A percentile compares a stretch with the other conserved stretches of the same genome.
These are phyloP conservation scores for Cartodere bifasciata DNA, from an alignment of 2,888 invertebrate genomes.

Conservation along the genomic window DNA sequence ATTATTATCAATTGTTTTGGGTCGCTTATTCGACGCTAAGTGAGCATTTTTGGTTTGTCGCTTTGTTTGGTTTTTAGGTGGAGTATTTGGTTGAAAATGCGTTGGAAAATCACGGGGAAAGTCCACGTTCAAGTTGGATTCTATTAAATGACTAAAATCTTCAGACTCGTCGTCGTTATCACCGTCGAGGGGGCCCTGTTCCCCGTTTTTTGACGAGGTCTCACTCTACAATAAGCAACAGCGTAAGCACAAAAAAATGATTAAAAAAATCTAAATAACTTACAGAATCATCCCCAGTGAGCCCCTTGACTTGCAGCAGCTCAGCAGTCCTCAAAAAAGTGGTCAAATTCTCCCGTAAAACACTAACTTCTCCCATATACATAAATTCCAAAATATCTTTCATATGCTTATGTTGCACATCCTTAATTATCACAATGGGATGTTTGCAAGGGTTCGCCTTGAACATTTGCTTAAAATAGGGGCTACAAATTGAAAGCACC, in stretches of 20 bases:
- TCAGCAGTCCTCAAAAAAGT: conserved; percentile 61
- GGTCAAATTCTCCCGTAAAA: conserved; percentile 53
- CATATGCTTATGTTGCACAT: conserved; percentile 54
- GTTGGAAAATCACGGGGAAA: conserved; percentile 13
- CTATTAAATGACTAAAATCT: conserved; percentile 27
- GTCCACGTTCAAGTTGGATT: conserved; percentile 25
- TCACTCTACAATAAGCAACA: conserved; percentile 26
- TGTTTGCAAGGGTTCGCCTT: conserved; percentile 60
- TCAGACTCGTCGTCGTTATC: conserved; percentile 28
- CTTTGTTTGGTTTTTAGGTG: conserved; percentile 11
- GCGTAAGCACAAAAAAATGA: no score
- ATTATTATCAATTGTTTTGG: no score
- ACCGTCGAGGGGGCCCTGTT: conserved; percentile 24
- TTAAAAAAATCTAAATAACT: conserved; percentile 14
- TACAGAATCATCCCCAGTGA: conserved; percentile 41
- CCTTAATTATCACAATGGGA: conserved; percentile 60
- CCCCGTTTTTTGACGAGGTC: conserved; percentile 29
- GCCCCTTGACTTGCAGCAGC: conserved; percentile 55
- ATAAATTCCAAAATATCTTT: conserved; percentile 59
- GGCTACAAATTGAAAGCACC: conserved; percentile 66
- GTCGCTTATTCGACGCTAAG: conserved; percentile 8
- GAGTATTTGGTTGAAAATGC: background rate
- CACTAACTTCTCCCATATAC: conserved; percentile 63
- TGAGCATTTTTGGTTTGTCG: conserved; percentile 7
- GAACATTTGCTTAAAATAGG: conserved; percentile 65